phyloP scores from a whole-genome alignment of 2,113 vertebrate genomes.

The Enhydra lutris region DNA sequence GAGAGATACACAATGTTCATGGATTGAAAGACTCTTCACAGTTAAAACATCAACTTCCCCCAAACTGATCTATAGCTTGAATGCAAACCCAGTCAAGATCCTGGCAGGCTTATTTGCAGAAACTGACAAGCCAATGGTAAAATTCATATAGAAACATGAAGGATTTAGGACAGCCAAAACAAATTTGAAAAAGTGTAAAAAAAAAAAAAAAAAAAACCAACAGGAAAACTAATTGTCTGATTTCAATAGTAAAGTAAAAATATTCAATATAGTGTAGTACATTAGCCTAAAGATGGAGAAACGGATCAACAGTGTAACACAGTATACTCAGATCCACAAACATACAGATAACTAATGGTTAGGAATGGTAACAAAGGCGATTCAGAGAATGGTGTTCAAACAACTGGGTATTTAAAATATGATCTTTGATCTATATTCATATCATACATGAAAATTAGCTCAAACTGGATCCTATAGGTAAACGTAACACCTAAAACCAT shows the following conservation, averaged over 20 bases:
- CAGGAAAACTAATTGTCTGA: neutral
- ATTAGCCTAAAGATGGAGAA: neutral
- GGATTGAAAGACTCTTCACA: neutral
- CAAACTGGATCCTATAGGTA: neutral
- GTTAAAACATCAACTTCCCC: neutral
- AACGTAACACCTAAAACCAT: neutral
- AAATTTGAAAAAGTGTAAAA: neutral
- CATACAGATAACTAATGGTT: neutral
- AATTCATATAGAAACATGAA: neutral
- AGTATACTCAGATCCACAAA: neutral
- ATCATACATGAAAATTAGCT: neutral
- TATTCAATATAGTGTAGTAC: neutral
- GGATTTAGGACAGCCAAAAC: neutral
- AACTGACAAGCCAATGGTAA: neutral
- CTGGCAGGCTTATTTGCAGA: neutral
- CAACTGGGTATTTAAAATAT: neutral
- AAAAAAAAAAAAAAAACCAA: neutral
- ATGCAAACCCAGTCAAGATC: neutral
- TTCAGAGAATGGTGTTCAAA: neutral
- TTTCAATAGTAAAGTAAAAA: neutral
- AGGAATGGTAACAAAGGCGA: neutral
- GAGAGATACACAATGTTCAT: neutral
- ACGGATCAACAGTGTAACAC: rapidly evolving
- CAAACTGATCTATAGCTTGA: neutral
- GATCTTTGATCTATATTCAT: neutral